A percentile compares a stretch with the other conserved stretches of the same genome.
These are phyloP conservation scores for Dendrophyllia cribrosa DNA, from an alignment of 64 coral and sea anemone genomes.

Conservation along the genomic window DNA sequence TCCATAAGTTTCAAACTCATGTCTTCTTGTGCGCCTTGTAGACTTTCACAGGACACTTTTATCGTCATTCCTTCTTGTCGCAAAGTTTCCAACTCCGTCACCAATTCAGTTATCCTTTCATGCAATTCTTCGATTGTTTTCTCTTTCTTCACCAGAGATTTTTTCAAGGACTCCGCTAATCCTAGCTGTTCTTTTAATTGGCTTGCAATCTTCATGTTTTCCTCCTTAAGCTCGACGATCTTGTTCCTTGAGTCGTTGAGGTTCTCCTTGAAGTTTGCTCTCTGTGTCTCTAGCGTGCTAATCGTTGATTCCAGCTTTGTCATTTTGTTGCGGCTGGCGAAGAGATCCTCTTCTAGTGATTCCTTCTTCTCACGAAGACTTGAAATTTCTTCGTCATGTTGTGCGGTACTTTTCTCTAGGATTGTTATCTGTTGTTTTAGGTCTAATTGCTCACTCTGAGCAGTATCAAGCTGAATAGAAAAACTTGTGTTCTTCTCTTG, in stretches of 20 bases:
- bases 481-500: constrained; percentile 81
- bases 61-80: constrained; percentile 78
- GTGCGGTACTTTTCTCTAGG: constrained; percentile 44
- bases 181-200: constrained; percentile 86
- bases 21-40: constrained; percentile 53
- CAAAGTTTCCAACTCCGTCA: constrained; percentile 76
- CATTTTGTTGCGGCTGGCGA: constrained; percentile 43
- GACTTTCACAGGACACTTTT: constrained; percentile 55
- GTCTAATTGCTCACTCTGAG: constrained; percentile 29
- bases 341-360: constrained; percentile 66
- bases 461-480: constrained; percentile 72
- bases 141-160: constrained; percentile 74
- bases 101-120: constrained; percentile 58
- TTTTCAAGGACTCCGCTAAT: constrained; percentile 67
- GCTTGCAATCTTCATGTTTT: constrained; percentile 57
- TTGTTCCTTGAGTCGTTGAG: constrained; percentile 57
- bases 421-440: constrained; percentile 59
- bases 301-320: constrained; percentile 67
- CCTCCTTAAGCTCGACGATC: constrained; percentile 75
- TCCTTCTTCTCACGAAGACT: constrained; percentile 72
- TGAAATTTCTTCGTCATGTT: constrained; percentile 61
- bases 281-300: constrained; percentile 70
- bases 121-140: constrained; percentile 73
- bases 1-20: constrained; percentile 49
- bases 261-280: constrained; percentile 73